A percentile compares a stretch with the other conserved stretches of the same genome.
Evolutionary conservation across 2,888 invertebrate genomes (phyloP).

Genomic region (Cosmia pyralina): DNA sequence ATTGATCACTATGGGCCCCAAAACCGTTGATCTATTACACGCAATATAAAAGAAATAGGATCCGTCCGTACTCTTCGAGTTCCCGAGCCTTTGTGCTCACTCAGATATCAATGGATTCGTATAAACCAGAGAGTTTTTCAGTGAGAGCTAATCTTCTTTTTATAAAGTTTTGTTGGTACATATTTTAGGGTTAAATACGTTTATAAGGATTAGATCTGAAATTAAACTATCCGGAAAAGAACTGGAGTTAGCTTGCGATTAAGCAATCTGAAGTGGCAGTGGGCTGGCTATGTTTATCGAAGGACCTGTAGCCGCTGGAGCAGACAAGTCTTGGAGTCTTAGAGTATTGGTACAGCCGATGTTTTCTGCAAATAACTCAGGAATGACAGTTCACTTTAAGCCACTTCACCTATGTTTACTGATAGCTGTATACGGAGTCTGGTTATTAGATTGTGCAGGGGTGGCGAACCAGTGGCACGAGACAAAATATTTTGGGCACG

Average conservation of each 20-base stretch:
- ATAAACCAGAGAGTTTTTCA: background rate
- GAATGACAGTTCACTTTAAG: background rate
- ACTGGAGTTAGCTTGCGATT: background rate
- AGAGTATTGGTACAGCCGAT: background rate
- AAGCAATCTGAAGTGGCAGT: background rate
- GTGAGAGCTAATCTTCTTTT: slow-evolving; percentile 15
- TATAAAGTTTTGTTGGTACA: background rate
- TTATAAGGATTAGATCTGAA: background rate
- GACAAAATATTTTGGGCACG: too few species aligned
- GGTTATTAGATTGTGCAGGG: background rate
- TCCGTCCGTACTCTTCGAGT: background rate
- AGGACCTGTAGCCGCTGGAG: background rate
- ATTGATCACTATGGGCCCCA: slow-evolving; percentile 41
- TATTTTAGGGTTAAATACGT: background rate
- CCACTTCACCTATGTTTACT: background rate
- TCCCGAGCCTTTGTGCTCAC: slow-evolving; percentile 29
- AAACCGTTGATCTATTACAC: slow-evolving; percentile 41
- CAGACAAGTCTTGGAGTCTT: too few species aligned
- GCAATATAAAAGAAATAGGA: slow-evolving; percentile 41
- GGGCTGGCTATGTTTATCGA: background rate
- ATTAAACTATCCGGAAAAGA: background rate
- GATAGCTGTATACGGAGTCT: background rate
- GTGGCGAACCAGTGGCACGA: too few species aligned
- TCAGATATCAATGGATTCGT: slow-evolving; percentile 33
- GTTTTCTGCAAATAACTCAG: background rate